Base-by-base conservation (phyloP, 2,797 vertebrate species). In the Microctenopoma stevenorrisi region DNA sequence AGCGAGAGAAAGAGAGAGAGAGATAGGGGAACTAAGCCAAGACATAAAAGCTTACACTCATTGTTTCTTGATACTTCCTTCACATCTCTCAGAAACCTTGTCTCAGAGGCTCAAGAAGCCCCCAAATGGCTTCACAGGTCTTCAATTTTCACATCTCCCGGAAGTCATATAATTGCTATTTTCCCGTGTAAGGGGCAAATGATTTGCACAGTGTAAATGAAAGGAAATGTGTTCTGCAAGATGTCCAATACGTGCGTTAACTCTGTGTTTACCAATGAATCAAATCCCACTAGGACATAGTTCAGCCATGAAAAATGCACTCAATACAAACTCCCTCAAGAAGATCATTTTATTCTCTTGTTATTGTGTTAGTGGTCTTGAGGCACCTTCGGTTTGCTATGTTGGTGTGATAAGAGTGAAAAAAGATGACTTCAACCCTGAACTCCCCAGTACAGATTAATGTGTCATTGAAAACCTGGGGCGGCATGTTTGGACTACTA, bases 401-500 rank as follows among this genome's bases (percentile, higher is more conserved):
- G 95, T 95, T 93, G 79, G 73, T 47, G 85, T 79, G 90, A 97
- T 96, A 93, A 93, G 88, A 75, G 92, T 93, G 93, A 95, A 93
- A 95, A 96, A 95, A 96, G 95, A 96, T 94, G 94, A 96, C 95
- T 44, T 74, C 93, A 95, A 94, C 96, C 94, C 95, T 92, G 93
- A 96, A 96, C 81, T 88, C 84, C 82, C 84, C 72, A 95, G 94
- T 95, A 98, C 96, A 95, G 95, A 95, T 95, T 94, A 96, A 94
- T 91, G 91, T 96, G 95, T 97, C 96, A 96, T 95, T 94, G 93
- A 93, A 95, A 96, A 96, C 72, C 81, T 56, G 65, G 79, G 75
- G 82, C 69, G 69, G 78, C 80, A 61, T 96, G 95, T 97, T 96
- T 96, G 95, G 95, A 96, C 96, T 95, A 95, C 95, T 88, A 93